These are phyloP conservation scores for Erannis defoliaria DNA, from an alignment of 2,888 invertebrate genomes.

Conservation along the genomic window DNA sequence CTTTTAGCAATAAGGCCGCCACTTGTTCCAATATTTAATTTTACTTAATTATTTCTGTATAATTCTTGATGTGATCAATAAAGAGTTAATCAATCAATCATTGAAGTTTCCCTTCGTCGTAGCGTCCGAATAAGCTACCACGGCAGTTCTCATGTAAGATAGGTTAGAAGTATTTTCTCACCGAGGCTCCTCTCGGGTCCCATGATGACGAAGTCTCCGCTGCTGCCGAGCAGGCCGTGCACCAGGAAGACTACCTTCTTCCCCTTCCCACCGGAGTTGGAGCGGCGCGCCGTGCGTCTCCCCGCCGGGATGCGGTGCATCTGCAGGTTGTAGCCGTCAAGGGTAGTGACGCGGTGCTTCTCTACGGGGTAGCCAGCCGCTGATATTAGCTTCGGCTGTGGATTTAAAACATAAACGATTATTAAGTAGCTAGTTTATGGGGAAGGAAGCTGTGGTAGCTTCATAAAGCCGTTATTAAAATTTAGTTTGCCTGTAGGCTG, in stretches of 20 bases:
- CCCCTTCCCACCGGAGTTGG: constrained; percentile 59
- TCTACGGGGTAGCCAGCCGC: constrained; percentile 82
- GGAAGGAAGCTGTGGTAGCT: no score
- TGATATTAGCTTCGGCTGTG: constrained; percentile 79
- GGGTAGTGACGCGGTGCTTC: constrained; percentile 80
- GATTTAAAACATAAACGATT: constrained; percentile 36
- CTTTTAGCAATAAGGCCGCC: no score
- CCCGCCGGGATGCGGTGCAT: constrained; percentile 87
- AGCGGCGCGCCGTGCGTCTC: constrained; percentile 63
- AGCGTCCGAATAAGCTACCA: no score
- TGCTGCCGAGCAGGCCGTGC: constrained; percentile 88
- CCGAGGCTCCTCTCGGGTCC: constrained; percentile 88
- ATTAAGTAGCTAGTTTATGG: no score
- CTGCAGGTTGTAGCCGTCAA: constrained; percentile 88
- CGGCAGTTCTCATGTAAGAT: no score
- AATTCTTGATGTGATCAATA: no score
- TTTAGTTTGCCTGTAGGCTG: background rate
- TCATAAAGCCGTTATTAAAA: background rate
- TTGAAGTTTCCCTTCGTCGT: no score
- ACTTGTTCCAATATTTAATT: no score
- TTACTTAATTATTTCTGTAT: no score
- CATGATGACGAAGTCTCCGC: constrained; percentile 90
- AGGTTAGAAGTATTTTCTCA: constrained; percentile 54
- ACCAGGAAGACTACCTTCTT: constrained; percentile 80
- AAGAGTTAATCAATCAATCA: no score